A percentile compares a stretch with the other conserved stretches of the same genome.
These are phyloP conservation scores for Ryuthela nishihirai DNA, from an alignment of 2,888 invertebrate species.

Conservation along the genomic window DNA sequence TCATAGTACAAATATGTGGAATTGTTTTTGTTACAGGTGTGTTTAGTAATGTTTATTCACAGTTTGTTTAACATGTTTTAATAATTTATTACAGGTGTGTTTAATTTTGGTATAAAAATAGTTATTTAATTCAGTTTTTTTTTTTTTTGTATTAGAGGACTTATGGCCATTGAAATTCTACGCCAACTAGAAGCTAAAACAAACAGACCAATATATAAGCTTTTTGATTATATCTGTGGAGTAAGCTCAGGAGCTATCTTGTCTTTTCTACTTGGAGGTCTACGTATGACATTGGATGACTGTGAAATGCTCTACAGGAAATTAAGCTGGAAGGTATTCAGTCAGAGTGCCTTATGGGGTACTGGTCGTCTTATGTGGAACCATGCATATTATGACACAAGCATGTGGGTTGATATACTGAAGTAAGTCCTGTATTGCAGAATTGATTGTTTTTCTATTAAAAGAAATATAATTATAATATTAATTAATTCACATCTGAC, in stretches of 20 bases:
- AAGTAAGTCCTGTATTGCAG: no score
- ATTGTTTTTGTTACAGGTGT: no score
- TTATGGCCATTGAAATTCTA: slow-evolving; percentile 77
- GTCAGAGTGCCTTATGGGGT: slow-evolving; percentile 61
- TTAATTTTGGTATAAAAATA: no score
- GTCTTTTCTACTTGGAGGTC: slow-evolving; percentile 65
- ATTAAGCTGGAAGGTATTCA: slow-evolving; percentile 63
- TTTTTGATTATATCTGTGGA: slow-evolving; percentile 84
- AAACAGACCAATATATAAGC: slow-evolving; percentile 59
- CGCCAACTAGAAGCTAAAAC: slow-evolving; percentile 69
- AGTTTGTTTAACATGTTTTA: no score
- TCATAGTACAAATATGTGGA: no score
- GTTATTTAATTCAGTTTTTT: no score
- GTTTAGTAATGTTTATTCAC: no score
- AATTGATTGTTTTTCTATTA: no score
- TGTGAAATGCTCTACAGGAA: slow-evolving; percentile 60
- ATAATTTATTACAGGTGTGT: no score
- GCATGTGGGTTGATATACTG: slow-evolving; percentile 73
- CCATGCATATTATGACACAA: slow-evolving; percentile 84
- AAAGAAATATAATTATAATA: no score
- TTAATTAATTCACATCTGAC: no score
- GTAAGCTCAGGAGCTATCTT: slow-evolving; percentile 73
- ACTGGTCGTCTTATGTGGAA: slow-evolving; percentile 74
- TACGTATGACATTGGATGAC: slow-evolving; percentile 59
- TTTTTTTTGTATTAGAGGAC: slow-evolving; percentile 59